Evolutionary conservation across 1,140 invertebrate genomes (phyloP).

Genomic region (Caligus rogercresseyi): DNA sequence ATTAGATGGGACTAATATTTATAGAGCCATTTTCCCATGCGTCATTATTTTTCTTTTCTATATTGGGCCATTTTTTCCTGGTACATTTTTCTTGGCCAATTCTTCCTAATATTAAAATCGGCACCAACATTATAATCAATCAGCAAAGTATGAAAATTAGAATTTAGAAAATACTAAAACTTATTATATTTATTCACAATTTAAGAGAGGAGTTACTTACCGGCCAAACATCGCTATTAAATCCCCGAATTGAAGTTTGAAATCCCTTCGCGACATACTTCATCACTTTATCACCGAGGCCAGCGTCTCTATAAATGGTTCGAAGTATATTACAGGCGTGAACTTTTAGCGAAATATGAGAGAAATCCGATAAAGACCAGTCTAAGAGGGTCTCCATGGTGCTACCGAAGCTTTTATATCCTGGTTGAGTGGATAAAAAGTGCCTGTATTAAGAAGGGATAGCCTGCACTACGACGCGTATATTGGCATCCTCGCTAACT

Average conservation of each 20-base stretch:
- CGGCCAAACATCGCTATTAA: not conserved
- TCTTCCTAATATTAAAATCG: too few species aligned
- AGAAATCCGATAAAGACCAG: not conserved
- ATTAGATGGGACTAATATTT: too few species aligned
- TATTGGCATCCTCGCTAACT: not conserved
- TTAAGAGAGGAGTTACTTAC: not conserved
- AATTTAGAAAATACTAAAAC: too few species aligned
- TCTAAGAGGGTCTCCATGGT: not conserved
- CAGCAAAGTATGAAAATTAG: too few species aligned
- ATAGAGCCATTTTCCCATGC: too few species aligned
- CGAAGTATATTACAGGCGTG: not conserved
- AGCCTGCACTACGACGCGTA: not conserved
- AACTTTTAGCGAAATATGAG: not conserved
- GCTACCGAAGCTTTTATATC: not conserved
- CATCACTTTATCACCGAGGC: not conserved
- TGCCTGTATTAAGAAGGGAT: not conserved
- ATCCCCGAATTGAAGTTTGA: not conserved
- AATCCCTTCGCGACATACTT: not conserved
- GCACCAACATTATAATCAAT: too few species aligned
- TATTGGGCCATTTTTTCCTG: too few species aligned
- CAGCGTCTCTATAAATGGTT: not conserved
- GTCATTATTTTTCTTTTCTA: too few species aligned
- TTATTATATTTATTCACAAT: too few species aligned
- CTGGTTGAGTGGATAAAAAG: not conserved
- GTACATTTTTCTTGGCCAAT: too few species aligned